phyloP scores from a whole-genome alignment of 2,113 vertebrate genomes.

The Grantiella picta region DNA sequence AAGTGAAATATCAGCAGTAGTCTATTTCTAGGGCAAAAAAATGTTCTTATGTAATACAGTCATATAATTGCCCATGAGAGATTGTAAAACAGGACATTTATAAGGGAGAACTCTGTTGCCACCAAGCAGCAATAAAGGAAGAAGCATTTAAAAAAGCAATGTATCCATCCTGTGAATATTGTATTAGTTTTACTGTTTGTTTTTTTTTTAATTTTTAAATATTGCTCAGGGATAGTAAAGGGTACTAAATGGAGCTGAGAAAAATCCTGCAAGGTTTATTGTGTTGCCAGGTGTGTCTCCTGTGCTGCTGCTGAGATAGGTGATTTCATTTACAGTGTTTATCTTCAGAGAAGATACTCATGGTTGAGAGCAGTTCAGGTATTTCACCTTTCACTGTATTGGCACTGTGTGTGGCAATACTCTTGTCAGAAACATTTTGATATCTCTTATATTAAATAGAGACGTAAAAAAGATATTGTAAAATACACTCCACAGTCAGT shows the following conservation, averaged over 20 bases:
- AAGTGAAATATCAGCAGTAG: background rate
- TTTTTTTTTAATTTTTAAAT: background rate
- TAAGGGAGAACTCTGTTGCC: background rate
- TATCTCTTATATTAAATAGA: background rate
- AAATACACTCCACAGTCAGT: background rate
- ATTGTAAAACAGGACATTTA: background rate
- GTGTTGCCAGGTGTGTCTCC: background rate
- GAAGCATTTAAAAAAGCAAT: background rate
- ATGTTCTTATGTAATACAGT: background rate
- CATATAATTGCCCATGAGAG: background rate
- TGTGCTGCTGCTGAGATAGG: background rate
- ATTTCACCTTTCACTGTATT: background rate
- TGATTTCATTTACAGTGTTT: background rate
- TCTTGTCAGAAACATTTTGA: background rate
- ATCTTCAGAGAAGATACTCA: background rate
- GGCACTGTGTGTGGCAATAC: background rate
- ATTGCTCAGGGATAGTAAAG: background rate
- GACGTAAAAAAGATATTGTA: background rate
- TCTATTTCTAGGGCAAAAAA: slow-evolving; percentile 27
- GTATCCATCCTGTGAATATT: background rate
- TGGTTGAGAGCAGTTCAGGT: background rate
- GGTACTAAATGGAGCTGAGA: background rate
- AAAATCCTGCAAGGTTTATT: background rate
- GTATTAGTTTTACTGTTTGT: background rate
- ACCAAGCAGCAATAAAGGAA: background rate